Conservation (phyloP, 2,113 vertebrate species). For the Xiphophorus maculatus region DNA sequence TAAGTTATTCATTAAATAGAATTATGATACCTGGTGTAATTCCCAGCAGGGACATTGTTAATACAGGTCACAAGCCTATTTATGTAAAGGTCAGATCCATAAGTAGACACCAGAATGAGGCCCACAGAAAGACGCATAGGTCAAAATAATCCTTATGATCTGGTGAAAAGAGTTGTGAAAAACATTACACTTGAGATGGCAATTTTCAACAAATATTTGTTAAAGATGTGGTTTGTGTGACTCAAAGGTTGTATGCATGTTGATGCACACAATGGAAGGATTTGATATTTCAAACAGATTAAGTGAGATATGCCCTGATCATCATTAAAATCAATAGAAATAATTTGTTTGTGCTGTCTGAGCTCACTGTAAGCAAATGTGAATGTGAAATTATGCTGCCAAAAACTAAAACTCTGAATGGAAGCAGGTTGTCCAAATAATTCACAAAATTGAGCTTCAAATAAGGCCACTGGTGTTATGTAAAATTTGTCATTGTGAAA, state of each 20-base stretch:
- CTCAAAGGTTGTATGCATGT: not conserved
- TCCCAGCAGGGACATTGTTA: slow-evolving; percentile 56
- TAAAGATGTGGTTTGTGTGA: not conserved
- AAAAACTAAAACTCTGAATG: slow-evolving; percentile 41
- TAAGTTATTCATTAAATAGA: slow-evolving; percentile 82
- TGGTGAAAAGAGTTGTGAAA: slow-evolving; percentile 22
- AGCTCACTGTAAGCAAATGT: slow-evolving; percentile 14
- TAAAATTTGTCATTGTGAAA: slow-evolving; percentile 24
- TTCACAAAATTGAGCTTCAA: slow-evolving; percentile 52
- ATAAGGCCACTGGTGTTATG: slow-evolving; percentile 32
- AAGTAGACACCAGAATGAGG: slow-evolving; percentile 44
- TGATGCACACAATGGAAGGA: not conserved
- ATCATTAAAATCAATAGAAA: slow-evolving; percentile 36
- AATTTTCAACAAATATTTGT: slow-evolving; percentile 14
- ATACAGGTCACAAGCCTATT: slow-evolving; percentile 68
- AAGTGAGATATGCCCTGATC: slow-evolving; percentile 20
- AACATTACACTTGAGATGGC: slow-evolving; percentile 8
- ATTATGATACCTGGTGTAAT: slow-evolving; percentile 71
- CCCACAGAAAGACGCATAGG: slow-evolving; percentile 34
- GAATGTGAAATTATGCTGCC: slow-evolving; percentile 21
- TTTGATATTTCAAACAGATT: slow-evolving; percentile 24
- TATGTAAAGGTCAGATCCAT: slow-evolving; percentile 70
- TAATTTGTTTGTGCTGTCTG: slow-evolving; percentile 45
- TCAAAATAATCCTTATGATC: slow-evolving; percentile 55
- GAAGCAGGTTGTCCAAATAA: slow-evolving; percentile 28